A percentile compares a stretch with the other conserved stretches of the same genome.
Evolutionary conservation across 2,113 vertebrate genomes (phyloP).

Genomic region (Scomber scombrus): DNA sequence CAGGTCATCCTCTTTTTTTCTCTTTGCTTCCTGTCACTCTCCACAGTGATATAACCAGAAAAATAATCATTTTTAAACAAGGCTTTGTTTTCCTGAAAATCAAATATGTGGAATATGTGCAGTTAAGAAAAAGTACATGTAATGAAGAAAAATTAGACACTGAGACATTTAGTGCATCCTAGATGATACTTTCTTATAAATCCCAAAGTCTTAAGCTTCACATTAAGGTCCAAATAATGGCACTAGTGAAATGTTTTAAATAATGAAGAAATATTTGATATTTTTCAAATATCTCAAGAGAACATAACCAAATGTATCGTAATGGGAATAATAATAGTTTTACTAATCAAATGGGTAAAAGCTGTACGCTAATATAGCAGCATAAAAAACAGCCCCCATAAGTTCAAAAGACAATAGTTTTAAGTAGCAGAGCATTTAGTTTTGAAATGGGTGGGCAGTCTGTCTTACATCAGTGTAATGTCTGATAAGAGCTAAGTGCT

Average conservation of each 20-base stretch:
- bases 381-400: background rate
- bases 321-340: background rate
- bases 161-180: too few relatives aligned
- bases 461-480: constrained; percentile 48
- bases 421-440: constrained; percentile 35
- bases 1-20: background rate
- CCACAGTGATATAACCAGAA: background rate
- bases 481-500: constrained; percentile 68
- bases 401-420: constrained; percentile 44
- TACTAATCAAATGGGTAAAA: background rate
- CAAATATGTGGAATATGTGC: too few relatives aligned
- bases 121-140: too few relatives aligned
- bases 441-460: constrained; percentile 30
- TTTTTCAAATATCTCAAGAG: background rate
- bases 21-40: background rate
- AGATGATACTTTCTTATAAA: too few relatives aligned
- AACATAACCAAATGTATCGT: background rate
- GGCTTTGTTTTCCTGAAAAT: too few relatives aligned
- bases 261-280: background rate
- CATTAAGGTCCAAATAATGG: too few relatives aligned
- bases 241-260: background rate
- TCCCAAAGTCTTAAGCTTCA: too few relatives aligned
- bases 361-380: background rate
- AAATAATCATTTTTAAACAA: too few relatives aligned
- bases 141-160: too few relatives aligned